Evolutionary conservation across 2,113 vertebrate genomes (phyloP).

Genomic region (Mionectes macconnelli): DNA sequence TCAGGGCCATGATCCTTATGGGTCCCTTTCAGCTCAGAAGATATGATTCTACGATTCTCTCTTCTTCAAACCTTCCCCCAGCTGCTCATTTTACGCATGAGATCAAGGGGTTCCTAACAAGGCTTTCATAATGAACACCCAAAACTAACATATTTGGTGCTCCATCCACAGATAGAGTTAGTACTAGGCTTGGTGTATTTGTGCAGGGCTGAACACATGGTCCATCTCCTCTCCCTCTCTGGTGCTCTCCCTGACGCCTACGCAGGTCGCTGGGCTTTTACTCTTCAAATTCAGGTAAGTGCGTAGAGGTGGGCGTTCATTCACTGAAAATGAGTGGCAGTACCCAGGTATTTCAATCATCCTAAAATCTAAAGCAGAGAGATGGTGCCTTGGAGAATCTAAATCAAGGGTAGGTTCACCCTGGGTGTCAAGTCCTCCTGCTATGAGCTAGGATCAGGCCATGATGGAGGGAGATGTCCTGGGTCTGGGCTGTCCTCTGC

Average conservation of each 20-base stretch:
- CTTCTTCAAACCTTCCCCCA: neutral
- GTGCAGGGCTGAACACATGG: too few species aligned
- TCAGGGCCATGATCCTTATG: neutral
- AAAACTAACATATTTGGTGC: fast-evolving
- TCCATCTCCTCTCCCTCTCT: neutral
- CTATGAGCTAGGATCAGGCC: neutral
- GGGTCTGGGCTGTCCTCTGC: too few species aligned
- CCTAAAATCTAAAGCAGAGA: neutral
- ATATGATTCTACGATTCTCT: neutral
- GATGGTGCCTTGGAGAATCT: neutral
- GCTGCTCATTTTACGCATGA: fast-evolving
- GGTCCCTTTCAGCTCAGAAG: neutral
- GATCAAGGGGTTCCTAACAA: neutral
- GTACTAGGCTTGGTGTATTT: neutral
- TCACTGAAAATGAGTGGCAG: fast-evolving
- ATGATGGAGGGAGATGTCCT: neutral
- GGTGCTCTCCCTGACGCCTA: neutral
- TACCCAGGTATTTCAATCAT: neutral
- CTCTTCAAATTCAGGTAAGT: neutral
- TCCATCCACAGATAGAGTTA: fast-evolving
- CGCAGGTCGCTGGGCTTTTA: neutral
- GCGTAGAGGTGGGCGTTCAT: fast-evolving
- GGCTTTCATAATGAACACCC: neutral
- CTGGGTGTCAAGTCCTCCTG: neutral
- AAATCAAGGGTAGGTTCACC: neutral